Conservation (phyloP, 1,140 invertebrate genomes). For the Drosophila littoralis region DNA sequence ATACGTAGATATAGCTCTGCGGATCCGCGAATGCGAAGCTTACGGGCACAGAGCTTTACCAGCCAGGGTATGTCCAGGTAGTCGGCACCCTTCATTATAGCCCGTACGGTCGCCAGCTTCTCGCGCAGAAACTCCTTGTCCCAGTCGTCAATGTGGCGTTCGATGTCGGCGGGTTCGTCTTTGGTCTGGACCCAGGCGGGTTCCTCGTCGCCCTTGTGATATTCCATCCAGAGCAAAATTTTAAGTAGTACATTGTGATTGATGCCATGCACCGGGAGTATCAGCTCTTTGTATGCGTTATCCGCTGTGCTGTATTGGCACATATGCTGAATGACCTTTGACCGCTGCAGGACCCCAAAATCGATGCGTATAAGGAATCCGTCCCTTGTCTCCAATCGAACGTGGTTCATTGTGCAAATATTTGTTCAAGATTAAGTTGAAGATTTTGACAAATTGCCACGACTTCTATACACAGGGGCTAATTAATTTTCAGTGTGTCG, state of each 20-base stretch:
- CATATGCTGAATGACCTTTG: slow-evolving; percentile 17
- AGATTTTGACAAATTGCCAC: not conserved
- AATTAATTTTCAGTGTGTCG: not conserved
- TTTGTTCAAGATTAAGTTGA: not conserved
- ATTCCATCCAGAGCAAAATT: slow-evolving; percentile 41
- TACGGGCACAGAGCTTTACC: slow-evolving; percentile 13
- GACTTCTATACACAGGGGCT: not conserved
- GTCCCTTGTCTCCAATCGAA: slow-evolving; percentile 6
- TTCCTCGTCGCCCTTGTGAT: slow-evolving; percentile 24
- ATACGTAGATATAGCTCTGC: not conserved
- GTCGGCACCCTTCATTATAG: slow-evolving; percentile 24
- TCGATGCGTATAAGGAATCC: not conserved
- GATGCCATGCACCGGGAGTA: slow-evolving; percentile 24
- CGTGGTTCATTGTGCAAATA: not conserved
- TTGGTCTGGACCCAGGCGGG: slow-evolving; percentile 21
- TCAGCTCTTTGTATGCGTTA: not conserved
- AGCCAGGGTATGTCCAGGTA: slow-evolving; percentile 39
- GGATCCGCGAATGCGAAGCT: not conserved
- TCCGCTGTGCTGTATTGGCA: not conserved
- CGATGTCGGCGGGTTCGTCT: slow-evolving; percentile 2
- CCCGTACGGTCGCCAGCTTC: not conserved
- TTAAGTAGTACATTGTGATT: slow-evolving; percentile 24
- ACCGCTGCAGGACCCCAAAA: not conserved
- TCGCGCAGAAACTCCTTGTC: slow-evolving; percentile 44
- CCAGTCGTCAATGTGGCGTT: slow-evolving; percentile 22